These are phyloP conservation scores for Agapornis canus DNA, from an alignment of 2,797 vertebrate genomes.

Conservation along the genomic window DNA sequence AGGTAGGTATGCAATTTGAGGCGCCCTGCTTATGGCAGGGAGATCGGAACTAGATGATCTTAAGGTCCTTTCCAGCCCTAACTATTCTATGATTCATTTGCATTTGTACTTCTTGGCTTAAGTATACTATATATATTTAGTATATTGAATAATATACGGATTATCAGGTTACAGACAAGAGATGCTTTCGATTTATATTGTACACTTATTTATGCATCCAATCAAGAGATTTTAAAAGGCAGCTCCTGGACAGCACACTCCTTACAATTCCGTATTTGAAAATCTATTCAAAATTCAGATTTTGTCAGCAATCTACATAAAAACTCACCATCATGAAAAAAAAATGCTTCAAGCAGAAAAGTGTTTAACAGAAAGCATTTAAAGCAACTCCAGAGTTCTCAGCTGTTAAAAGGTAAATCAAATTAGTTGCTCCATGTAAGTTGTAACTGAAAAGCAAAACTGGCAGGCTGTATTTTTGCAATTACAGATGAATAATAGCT, in stretches of 20 bases:
- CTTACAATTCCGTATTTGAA: not conserved
- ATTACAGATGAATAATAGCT: constrained; percentile 13
- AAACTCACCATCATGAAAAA: not conserved
- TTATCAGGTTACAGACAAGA: not conserved
- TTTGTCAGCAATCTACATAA: not conserved
- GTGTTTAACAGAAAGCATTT: not conserved
- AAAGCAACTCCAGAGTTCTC: not conserved
- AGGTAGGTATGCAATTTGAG: not conserved
- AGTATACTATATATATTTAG: not conserved
- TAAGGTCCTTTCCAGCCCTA: too few relatives aligned
- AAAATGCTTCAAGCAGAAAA: not conserved
- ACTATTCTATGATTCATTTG: not conserved
- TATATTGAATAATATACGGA: not conserved
- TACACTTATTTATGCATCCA: not conserved
- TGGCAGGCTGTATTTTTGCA: constrained; percentile 9
- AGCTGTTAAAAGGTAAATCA: constrained; percentile 16
- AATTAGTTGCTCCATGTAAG: not conserved
- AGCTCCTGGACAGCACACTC: not conserved
- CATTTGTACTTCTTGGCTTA: not conserved
- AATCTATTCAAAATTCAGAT: not conserved
- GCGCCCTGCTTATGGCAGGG: too few relatives aligned
- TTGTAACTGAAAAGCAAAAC: constrained; percentile 1
- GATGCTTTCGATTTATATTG: not conserved
- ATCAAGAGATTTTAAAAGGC: not conserved
- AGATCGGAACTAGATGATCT: too few relatives aligned